These are phyloP conservation scores for Oncorhynchus clarkii DNA, from an alignment of 2,113 vertebrate species.

Conservation along the genomic window DNA sequence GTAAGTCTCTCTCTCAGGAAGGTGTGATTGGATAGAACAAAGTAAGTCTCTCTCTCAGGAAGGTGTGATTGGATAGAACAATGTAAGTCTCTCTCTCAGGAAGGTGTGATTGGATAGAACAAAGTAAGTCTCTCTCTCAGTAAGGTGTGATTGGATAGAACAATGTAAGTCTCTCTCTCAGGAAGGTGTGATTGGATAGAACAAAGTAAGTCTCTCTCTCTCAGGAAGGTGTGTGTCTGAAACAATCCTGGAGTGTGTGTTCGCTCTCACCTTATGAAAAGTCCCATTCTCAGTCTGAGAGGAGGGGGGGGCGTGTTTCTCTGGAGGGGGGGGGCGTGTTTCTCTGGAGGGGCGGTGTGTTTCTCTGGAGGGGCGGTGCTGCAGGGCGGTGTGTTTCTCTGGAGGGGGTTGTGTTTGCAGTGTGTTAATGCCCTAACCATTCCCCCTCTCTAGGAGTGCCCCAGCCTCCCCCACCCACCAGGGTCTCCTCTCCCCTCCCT, in stretches of 20 bases:
- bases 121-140: background rate
- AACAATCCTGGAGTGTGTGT: background rate
- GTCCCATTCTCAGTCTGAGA: no score
- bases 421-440: background rate
- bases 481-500: constrained; percentile 89
- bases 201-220: background rate
- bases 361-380: no score
- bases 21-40: no score
- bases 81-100: no score
- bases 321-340: background rate
- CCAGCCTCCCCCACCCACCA: constrained; percentile 96
- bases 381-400: no score
- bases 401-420: background rate
- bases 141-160: background rate
- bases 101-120: constrained; percentile 54
- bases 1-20: no score
- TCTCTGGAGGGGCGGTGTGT: no score
- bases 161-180: no score
- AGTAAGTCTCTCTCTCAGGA: no score
- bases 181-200: constrained; percentile 54
- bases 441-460: constrained; percentile 80
- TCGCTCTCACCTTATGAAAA: background rate
- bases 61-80: no score
- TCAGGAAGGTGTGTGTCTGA: constrained; percentile 6
- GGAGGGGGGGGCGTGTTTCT: background rate